phyloP scores from a whole-genome alignment of 2,797 vertebrate genomes.

The Peromyscus attwateri region DNA sequence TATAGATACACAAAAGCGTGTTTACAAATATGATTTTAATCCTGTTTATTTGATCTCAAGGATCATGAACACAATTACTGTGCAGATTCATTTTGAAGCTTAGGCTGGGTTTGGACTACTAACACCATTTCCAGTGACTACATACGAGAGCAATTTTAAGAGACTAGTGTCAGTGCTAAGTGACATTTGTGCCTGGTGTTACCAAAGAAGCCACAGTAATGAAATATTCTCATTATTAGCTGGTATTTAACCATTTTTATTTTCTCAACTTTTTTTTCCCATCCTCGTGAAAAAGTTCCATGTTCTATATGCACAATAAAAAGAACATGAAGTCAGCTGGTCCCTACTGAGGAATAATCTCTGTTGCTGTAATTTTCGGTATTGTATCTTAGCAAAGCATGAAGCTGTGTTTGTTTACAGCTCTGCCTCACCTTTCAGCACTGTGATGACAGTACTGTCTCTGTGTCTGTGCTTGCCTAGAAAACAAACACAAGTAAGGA shows the following conservation, averaged over 20 bases:
- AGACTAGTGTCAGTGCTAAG: neutral
- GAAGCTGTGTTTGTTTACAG: neutral
- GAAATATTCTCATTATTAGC: neutral
- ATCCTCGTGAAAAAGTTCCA: neutral
- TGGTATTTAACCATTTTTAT: neutral
- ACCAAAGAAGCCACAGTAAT: neutral
- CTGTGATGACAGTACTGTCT: neutral
- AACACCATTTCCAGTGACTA: neutral
- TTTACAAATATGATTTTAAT: neutral
- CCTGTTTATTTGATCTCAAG: neutral
- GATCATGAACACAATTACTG: neutral
- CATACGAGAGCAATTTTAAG: neutral
- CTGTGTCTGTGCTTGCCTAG: neutral
- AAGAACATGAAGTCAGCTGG: neutral
- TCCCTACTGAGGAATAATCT: neutral
- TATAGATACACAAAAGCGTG: neutral
- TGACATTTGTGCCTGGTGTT: neutral
- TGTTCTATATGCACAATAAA: neutral
- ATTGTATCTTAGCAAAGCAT: neutral
- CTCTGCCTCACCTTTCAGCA: neutral
- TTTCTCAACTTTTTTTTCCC: neutral
- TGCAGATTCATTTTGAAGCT: neutral
- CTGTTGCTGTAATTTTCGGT: neutral
- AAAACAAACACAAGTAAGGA: constrained; percentile 8
- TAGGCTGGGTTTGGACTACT: neutral